phyloP scores from a whole-genome alignment of 2,888 invertebrate species.

The Lasioglossum morio region DNA sequence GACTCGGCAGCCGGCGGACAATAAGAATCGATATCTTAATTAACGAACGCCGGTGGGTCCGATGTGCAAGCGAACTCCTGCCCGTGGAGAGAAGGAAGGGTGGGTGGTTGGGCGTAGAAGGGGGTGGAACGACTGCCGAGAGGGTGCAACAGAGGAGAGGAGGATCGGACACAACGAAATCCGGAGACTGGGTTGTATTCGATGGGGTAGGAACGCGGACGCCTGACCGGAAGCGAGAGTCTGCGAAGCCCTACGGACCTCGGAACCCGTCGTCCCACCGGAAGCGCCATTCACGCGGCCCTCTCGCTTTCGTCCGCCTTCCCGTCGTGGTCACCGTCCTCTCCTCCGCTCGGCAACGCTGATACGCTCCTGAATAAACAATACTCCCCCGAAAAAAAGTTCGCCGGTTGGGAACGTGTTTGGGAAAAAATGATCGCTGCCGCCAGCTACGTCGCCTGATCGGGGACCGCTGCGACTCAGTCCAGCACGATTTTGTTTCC shows the following conservation, averaged over 20 bases:
- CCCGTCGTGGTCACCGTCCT: slow-evolving; percentile 67
- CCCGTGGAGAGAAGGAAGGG: slow-evolving; percentile 61
- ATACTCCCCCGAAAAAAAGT: slow-evolving; percentile 72
- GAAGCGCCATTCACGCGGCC: slow-evolving; percentile 84
- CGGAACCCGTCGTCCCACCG: slow-evolving; percentile 82
- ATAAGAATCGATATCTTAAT: slow-evolving; percentile 85
- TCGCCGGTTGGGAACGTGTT: slow-evolving; percentile 34
- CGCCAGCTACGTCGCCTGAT: slow-evolving; percentile 58
- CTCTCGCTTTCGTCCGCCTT: slow-evolving; percentile 79
- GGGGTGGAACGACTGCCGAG: slow-evolving; percentile 40
- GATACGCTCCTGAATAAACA: slow-evolving; percentile 84
- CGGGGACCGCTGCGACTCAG: slow-evolving; percentile 51
- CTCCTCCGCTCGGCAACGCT: slow-evolving; percentile 72
- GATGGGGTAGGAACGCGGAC: slow-evolving; percentile 79
- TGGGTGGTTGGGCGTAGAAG: slow-evolving; percentile 38
- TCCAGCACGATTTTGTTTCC: slow-evolving; percentile 34
- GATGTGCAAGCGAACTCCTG: slow-evolving; percentile 69
- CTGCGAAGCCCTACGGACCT: slow-evolving; percentile 83
- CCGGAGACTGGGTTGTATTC: slow-evolving; percentile 76
- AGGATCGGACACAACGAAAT: slow-evolving; percentile 69
- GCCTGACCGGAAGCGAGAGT: slow-evolving; percentile 85
- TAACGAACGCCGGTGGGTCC: slow-evolving; percentile 79
- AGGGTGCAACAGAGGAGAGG: slow-evolving; percentile 31
- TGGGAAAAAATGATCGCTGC: slow-evolving; percentile 65
- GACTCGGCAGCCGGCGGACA: slow-evolving; percentile 77